Percentiles rank a stretch among this genome's conserved stretches.
phyloP scores from a whole-genome alignment of 2,888 invertebrate genomes.

The Rotaria macrura region DNA sequence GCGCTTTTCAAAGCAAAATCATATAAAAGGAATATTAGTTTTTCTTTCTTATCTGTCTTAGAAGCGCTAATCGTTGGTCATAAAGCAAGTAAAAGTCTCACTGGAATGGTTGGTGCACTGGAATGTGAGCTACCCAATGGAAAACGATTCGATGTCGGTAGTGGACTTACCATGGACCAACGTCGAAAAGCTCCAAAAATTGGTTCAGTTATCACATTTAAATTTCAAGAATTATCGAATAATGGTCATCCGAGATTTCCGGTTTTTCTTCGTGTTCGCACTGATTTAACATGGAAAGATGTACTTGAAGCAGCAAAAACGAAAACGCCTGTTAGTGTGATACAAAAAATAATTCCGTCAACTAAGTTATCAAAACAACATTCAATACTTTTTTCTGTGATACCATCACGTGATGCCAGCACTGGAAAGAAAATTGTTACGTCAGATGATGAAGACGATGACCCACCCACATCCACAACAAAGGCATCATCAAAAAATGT shows the following conservation, averaged over 20 bases:
- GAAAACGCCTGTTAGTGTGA: conserved; percentile 37
- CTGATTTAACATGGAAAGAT: conserved; percentile 16
- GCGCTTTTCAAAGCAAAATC: no score
- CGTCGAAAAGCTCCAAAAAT: conserved; percentile 43
- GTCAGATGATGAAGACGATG: conserved; percentile 7
- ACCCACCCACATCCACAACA: background rate
- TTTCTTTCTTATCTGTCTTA: conserved; percentile 27
- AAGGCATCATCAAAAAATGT: background rate
- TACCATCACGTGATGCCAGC: background rate
- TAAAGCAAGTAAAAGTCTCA: conserved; percentile 41
- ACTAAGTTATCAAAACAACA: conserved; percentile 33
- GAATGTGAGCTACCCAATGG: conserved; percentile 43
- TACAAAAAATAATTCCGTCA: background rate
- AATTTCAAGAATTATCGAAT: conserved; percentile 45
- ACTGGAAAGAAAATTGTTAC: background rate
- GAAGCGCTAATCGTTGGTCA: conserved; percentile 44
- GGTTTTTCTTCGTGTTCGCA: conserved; percentile 39
- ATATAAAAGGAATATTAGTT: no score
- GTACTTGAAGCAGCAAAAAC: conserved; percentile 35
- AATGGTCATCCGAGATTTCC: conserved; percentile 44
- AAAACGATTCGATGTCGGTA: conserved; percentile 43
- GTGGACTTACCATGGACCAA: conserved; percentile 36
- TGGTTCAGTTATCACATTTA: conserved; percentile 45
- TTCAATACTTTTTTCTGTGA: background rate
- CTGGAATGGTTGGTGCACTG: conserved; percentile 40